A percentile compares a stretch with the other conserved stretches of the same genome.
phyloP scores from a whole-genome alignment of 2,797 vertebrate species.

The Pseudomugil gertrudae region DNA sequence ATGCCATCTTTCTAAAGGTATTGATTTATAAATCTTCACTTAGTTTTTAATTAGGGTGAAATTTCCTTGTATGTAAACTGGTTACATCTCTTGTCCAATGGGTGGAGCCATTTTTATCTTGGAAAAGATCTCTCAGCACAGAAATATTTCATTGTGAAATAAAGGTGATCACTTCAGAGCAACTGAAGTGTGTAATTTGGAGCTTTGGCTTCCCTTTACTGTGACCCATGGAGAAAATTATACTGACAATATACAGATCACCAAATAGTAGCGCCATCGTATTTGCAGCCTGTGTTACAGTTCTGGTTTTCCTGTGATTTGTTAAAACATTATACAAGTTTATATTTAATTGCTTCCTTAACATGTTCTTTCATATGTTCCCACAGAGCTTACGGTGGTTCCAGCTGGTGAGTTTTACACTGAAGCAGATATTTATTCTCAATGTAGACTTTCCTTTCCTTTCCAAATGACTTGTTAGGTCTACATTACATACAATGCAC shows the following conservation, averaged over 20 bases:
- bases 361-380: constrained; percentile 19
- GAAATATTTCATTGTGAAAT: not conserved
- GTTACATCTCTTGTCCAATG: too few species aligned
- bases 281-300: not conserved
- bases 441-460: not conserved
- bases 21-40: not conserved
- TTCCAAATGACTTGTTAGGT: not conserved
- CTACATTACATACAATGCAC: too few species aligned
- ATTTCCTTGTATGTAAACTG: too few species aligned
- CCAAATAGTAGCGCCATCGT: not conserved
- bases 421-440: not conserved
- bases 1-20: not conserved
- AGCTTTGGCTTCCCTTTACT: not conserved
- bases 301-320: not conserved
- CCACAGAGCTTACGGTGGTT: constrained; percentile 78
- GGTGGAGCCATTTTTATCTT: not conserved
- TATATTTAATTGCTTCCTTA: not conserved
- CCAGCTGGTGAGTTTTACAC: constrained; percentile 71
- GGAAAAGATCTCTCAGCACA: not conserved
- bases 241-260: not conserved
- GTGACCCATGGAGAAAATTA: not conserved
- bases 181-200: not conserved
- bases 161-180: not conserved
- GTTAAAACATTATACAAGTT: not conserved
- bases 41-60: not conserved